Evolutionary conservation across 2,113 vertebrate genomes (phyloP).

Genomic region (Lagopus muta): DNA sequence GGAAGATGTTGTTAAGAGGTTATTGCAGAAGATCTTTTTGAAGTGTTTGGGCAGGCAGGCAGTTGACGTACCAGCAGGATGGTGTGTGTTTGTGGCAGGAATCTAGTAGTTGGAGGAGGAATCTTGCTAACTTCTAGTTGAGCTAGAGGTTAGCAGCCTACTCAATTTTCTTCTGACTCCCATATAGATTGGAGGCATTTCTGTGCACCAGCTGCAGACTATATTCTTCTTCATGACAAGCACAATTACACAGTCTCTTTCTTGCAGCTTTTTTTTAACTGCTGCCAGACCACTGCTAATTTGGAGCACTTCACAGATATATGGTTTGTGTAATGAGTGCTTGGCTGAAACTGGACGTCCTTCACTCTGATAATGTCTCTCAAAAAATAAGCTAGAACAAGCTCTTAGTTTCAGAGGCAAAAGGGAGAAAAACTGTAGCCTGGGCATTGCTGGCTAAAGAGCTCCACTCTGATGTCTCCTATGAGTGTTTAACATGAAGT

Average conservation of each 20-base stretch:
- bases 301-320: not conserved
- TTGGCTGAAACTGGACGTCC: not conserved
- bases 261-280: not conserved
- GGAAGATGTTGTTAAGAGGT: not conserved
- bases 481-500: accelerated
- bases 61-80: not conserved
- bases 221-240: not conserved
- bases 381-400: not conserved
- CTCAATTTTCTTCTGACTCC: not conserved
- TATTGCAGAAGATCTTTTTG: not conserved
- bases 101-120: not conserved
- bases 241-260: not conserved
- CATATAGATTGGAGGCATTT: not conserved
- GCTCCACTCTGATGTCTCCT: accelerated
- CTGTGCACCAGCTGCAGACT: not conserved
- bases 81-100: not conserved
- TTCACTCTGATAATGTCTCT: not conserved
- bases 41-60: not conserved
- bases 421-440: not conserved
- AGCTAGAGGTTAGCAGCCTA: not conserved
- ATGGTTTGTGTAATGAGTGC: not conserved
- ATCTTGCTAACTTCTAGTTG: not conserved
- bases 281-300: slow-evolving; percentile 35
- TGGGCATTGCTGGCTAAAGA: not conserved
- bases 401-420: not conserved